Conservation (phyloP, 2,113 vertebrate genomes). For the Python bivittatus region DNA sequence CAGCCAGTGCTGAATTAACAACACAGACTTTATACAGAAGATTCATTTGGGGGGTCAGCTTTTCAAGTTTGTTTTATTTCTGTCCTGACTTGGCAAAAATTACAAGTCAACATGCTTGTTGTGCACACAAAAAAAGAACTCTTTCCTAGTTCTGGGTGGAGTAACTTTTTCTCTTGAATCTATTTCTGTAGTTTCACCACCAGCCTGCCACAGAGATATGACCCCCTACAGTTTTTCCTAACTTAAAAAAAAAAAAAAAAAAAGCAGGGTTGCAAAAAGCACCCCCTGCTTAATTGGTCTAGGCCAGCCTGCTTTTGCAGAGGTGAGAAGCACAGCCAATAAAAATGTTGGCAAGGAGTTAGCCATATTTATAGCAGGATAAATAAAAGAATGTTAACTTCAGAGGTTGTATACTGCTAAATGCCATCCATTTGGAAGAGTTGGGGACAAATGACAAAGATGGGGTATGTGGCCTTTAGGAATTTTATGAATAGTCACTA, state of each 20-base stretch:
- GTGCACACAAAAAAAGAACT: neutral
- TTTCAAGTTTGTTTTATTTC: rapidly evolving
- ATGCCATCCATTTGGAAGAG: neutral
- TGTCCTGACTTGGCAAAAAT: neutral
- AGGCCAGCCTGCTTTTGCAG: neutral
- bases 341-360: neutral
- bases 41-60: neutral
- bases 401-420: neutral
- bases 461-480: neutral
- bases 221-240: neutral
- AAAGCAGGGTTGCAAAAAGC: neutral
- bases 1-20: neutral
- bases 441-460: neutral
- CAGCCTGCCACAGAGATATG: neutral
- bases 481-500: neutral
- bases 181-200: neutral
- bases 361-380: neutral
- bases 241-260: neutral
- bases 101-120: neutral
- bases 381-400: neutral
- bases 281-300: neutral
- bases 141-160: neutral
- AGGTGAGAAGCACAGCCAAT: neutral
- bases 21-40: neutral
- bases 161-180: neutral